Evolutionary conservation across 2,113 vertebrate species (phyloP).

Genomic region (Dryoscopus gambensis): DNA sequence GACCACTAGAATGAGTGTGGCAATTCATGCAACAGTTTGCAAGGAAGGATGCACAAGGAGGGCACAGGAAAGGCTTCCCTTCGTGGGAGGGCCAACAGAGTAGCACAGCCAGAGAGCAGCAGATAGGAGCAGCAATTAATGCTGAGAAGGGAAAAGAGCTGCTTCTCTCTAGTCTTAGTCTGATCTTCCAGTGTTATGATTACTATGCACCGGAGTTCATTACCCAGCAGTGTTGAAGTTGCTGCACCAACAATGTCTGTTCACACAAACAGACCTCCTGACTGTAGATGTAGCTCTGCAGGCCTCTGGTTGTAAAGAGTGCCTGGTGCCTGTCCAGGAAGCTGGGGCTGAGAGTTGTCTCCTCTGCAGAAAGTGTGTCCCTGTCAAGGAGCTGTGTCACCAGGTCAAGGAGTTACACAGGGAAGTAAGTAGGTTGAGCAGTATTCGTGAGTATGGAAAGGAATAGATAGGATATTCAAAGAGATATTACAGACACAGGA

Average conservation of each 20-base stretch:
- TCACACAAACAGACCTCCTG: background rate
- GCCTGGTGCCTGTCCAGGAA: background rate
- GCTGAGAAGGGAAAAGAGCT: background rate
- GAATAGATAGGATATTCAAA: background rate
- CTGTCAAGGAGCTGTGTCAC: background rate
- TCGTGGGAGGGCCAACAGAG: background rate
- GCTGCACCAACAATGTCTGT: background rate
- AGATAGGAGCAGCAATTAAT: background rate
- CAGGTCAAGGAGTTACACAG: background rate
- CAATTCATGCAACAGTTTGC: background rate
- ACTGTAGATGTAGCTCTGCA: background rate
- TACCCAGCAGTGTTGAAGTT: background rate
- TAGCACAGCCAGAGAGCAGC: background rate
- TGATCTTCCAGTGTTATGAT: background rate
- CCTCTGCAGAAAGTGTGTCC: background rate
- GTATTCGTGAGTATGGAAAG: background rate
- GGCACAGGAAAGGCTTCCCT: background rate
- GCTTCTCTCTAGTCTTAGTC: background rate
- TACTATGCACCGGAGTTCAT: accelerated
- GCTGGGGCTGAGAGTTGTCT: background rate
- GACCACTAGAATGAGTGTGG: background rate
- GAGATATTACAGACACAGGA: background rate
- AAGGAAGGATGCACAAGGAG: too few species aligned
- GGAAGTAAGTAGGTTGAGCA: background rate
- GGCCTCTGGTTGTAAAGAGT: background rate